phyloP scores from a whole-genome alignment of 2,113 vertebrate genomes.

The Trachemys scripta region DNA sequence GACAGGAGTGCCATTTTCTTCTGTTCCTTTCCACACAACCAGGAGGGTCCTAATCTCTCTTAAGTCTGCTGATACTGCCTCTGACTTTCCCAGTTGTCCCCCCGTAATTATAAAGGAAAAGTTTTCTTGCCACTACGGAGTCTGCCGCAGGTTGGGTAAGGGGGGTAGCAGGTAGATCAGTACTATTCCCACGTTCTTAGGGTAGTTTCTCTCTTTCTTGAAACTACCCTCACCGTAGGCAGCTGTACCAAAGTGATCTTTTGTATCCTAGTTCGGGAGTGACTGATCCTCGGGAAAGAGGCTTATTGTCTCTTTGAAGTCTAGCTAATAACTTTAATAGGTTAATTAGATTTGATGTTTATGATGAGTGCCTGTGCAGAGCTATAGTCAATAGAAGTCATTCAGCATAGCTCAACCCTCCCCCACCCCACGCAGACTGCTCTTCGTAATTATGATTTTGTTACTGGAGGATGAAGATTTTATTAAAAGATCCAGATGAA shows the following conservation, averaged over 20 bases:
- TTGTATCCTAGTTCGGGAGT: background rate
- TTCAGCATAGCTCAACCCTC: background rate
- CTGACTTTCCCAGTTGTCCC: background rate
- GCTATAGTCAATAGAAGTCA: background rate
- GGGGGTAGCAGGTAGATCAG: background rate
- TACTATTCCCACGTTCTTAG: fast-evolving
- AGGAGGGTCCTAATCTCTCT: background rate
- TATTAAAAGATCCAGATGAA: background rate
- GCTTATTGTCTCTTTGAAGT: background rate
- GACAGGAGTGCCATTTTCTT: background rate
- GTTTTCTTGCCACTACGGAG: fast-evolving
- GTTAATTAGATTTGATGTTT: background rate
- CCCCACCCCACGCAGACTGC: background rate
- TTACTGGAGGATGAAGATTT: background rate
- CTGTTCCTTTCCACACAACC: background rate
- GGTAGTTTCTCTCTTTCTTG: background rate
- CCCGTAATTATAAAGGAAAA: fast-evolving
- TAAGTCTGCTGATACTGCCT: fast-evolving
- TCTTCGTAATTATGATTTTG: background rate
- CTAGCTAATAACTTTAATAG: constrained; percentile 32
- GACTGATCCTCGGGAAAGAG: background rate
- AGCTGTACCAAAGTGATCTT: background rate
- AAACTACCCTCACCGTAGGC: background rate
- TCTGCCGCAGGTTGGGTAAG: fast-evolving
- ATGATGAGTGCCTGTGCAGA: background rate